These are phyloP conservation scores for Chymomyza procnemis DNA, from an alignment of 2,888 invertebrate genomes.

Conservation along the genomic window DNA sequence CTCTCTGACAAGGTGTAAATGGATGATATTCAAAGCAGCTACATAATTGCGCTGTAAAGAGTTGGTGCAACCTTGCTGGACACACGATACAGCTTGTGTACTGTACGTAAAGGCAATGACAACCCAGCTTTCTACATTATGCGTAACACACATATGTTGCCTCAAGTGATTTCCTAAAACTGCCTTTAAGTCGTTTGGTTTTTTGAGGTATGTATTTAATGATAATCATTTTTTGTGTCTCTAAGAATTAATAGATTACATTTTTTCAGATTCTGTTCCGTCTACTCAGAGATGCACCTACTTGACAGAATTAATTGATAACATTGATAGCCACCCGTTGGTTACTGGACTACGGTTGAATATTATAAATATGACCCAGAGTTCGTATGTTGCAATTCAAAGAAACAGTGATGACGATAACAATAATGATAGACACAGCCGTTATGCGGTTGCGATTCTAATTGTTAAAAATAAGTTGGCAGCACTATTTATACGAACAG, in stretches of 20 bases:
- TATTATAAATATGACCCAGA: slow-evolving; percentile 17
- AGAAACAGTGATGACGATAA: not conserved
- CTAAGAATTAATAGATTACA: too few species aligned
- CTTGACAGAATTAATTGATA: slow-evolving; percentile 54
- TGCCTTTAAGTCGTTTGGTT: slow-evolving; percentile 83
- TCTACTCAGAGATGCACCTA: too few species aligned
- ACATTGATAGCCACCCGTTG: slow-evolving; percentile 40
- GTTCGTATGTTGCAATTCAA: not conserved
- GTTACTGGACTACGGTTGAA: slow-evolving; percentile 57
- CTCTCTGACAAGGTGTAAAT: slow-evolving; percentile 80
- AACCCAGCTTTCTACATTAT: slow-evolving; percentile 73
- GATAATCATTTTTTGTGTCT: too few species aligned
- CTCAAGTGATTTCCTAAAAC: slow-evolving; percentile 84
- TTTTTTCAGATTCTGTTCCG: too few species aligned
- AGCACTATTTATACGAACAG: slow-evolving; percentile 16
- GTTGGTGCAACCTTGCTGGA: slow-evolving; percentile 81
- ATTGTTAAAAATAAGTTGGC: slow-evolving; percentile 18
- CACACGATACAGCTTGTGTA: slow-evolving; percentile 81
- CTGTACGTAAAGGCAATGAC: slow-evolving; percentile 79
- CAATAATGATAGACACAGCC: not conserved
- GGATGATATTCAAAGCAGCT: slow-evolving; percentile 81
- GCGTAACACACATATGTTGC: slow-evolving; percentile 82
- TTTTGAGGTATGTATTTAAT: slow-evolving; percentile 76
- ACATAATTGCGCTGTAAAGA: slow-evolving; percentile 62
- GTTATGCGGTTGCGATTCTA: slow-evolving; percentile 30